Evolutionary conservation across 2,797 vertebrate species (phyloP).

Genomic region (Erithacus rubecula): DNA sequence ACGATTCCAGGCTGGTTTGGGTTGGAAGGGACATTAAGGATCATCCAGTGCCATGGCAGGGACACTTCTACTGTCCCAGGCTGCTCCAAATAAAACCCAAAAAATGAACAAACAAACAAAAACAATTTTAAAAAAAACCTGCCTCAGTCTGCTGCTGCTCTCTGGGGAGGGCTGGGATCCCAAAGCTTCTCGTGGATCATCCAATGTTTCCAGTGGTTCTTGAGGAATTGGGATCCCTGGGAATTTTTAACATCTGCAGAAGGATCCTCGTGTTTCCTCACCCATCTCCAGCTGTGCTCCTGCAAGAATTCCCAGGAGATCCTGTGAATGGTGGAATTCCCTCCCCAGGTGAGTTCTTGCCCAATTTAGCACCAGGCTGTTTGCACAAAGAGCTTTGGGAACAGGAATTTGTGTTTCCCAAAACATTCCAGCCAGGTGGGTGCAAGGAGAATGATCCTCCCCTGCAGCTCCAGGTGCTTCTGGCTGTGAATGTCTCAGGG

Average conservation of each 20-base stretch:
- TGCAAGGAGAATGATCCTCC: neutral
- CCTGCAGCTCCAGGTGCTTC: accelerated
- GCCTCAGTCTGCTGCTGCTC: neutral
- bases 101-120: too few relatives aligned
- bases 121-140: too few relatives aligned
- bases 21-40: neutral
- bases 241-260: neutral
- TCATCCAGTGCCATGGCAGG: neutral
- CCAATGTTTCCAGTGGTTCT: neutral
- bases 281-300: accelerated
- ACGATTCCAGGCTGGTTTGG: neutral
- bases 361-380: accelerated
- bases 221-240: neutral
- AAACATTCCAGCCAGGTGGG: neutral
- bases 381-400: neutral
- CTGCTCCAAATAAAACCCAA: neutral
- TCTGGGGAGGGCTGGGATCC: neutral
- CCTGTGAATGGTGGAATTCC: accelerated
- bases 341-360: neutral
- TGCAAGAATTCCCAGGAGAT: neutral
- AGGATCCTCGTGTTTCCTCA: neutral
- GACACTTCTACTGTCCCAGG: neutral
- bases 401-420: accelerated
- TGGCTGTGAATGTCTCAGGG: neutral
- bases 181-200: neutral